Percentiles rank a stretch among this genome's conserved stretches.
These are phyloP conservation scores for Cathartes aura DNA, from an alignment of 2,113 vertebrate genomes.

Conservation along the genomic window DNA sequence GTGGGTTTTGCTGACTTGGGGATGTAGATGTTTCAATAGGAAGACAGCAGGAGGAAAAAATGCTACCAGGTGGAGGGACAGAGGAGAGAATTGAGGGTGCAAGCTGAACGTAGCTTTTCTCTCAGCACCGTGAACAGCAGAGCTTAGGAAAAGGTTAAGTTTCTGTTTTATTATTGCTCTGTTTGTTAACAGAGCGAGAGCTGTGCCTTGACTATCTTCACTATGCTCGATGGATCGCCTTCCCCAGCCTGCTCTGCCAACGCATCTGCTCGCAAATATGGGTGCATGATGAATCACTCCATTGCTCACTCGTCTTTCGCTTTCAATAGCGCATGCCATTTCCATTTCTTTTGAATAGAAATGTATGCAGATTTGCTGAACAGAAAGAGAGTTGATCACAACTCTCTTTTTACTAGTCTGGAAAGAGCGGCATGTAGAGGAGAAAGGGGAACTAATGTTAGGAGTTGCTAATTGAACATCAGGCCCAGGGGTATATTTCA, in stretches of 20 bases:
- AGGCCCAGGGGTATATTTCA: background rate
- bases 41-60: background rate
- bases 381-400: background rate
- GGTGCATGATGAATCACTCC: slow-evolving; percentile 20
- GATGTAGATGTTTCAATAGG: background rate
- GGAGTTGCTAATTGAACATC: background rate
- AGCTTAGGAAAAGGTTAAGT: background rate
- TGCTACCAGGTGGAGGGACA: background rate
- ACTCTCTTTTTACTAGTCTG: background rate
- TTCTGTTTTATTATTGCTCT: slow-evolving; percentile 11
- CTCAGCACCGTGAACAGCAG: background rate
- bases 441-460: background rate
- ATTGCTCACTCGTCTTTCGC: slow-evolving; percentile 35
- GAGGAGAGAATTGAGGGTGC: background rate
- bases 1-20: background rate
- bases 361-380: background rate
- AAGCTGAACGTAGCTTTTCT: background rate
- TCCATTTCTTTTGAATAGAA: slow-evolving; percentile 28
- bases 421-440: background rate
- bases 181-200: slow-evolving; percentile 30
- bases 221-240: background rate
- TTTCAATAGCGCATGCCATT: slow-evolving; percentile 18
- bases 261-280: slow-evolving; percentile 25
- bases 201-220: background rate
- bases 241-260: slow-evolving; percentile 56